Base-by-base conservation (phyloP, 2,113 vertebrate genomes). In the Lutjanus erythropterus region DNA sequence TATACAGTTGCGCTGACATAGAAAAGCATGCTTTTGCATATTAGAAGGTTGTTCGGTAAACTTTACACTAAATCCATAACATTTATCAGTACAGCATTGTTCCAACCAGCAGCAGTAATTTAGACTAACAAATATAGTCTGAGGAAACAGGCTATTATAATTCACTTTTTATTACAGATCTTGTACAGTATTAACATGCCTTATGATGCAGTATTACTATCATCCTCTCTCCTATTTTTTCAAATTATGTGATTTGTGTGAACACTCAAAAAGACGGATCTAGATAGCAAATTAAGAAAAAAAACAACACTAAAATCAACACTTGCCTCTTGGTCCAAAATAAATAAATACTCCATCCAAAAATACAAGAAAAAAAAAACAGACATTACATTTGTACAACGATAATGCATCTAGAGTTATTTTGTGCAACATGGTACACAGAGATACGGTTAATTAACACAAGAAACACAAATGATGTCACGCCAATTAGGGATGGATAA, bases 21-120 rank as follows among this genome's bases (percentile, higher is more conserved):
- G 72, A 92, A 94, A 93, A 88, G 80, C 90, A 94, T 91, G 86
- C 89, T 88, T 87, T 94, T 94, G 93, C 93, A 94, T 92, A 94
- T 92, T 89, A 81, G 90, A 86, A 78, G 85, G 79, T 89, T 83
- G 70, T 91, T 85, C n/a, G 10, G 83, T 92, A 91, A 92, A 92
- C 86, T 88, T 91, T 83, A 85, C 88, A 91, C 80, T 68, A 85
- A 86, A 84, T 80, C 83, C 84, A 85, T 81, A 82, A 88, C 89
- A 90, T 90, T 44, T 86, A 88, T 88, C 80, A 86, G 80, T 91
- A 85, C 82, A 88, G 84, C 83, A 83, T 85, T 81, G 80, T 73
- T 86, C 78, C 85, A 92, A 92, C 83, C 89, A 90, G 89, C 88
- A 91, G 91, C 84, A 83, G 67, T 50, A 75, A 80, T 86, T 72